Evolutionary conservation across 2,888 invertebrate genomes (phyloP), one percentile per base, ranked within the genome.

Genomic region (Polyommatus iphigenia): DNA sequence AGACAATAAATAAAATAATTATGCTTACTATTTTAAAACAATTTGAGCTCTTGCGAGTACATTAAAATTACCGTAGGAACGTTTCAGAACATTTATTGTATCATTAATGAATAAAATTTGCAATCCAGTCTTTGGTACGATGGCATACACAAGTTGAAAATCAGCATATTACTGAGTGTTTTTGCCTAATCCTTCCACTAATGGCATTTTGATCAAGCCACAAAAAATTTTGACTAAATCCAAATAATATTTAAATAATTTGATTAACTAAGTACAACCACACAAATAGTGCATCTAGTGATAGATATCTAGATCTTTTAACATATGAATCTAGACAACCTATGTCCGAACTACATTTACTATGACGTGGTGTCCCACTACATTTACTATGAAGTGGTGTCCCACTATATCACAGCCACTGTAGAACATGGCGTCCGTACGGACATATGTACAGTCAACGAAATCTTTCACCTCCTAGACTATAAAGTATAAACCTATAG

Each of bases 391-490:
- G 57, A 82, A 83, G 81, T 83, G 81, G 82, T 73, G n/a, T 18
- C 46, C 73, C 84, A 85, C 80, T 78, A 78, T 88, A 90, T 92
- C 92, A 92, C 92, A 91, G 91, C 90, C 91, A 88, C 87, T 88
- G 84, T 87, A 87, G 86, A 87, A 88, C 85, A 87, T 86, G 87
- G 87, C 81, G 80, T 88, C 81, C 79, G 62, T 77, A 62, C 67
- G 75, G 75, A 72, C 73, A 10, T 75, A 71, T 46, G 73, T 46
- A 57, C 77, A 76, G 50, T 50, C 24, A 75, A 24, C 46, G 4
- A 77, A 29, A 67, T 67, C 0, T 13, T 13, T 29, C 32, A 29
- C 67, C 67, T 15, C 29, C 8, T 15, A 18, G 15, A 29, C 4
- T 5, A 0, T 10, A 62, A 3, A 24, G 3, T 13, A 10, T 62